A percentile compares a stretch with the other conserved stretches of the same genome.
Conservation (phyloP, 2,113 vertebrate genomes). For the Semnornis frantzii region DNA sequence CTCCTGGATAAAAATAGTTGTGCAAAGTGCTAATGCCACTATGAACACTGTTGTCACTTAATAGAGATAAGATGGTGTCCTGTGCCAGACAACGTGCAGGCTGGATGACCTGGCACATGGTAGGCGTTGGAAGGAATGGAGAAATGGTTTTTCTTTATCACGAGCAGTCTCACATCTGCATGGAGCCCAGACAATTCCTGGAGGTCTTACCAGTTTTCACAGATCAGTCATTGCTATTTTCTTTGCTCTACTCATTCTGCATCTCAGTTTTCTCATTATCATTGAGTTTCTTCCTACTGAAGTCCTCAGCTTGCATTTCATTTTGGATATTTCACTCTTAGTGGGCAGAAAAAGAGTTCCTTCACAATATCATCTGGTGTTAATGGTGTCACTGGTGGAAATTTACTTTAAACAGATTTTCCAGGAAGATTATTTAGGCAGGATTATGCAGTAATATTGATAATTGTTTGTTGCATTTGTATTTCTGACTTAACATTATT, state of each 20-base stretch:
- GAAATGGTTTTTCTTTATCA: background rate
- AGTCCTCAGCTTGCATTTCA: background rate
- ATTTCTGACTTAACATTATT: background rate
- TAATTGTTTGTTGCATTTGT: conserved; percentile 1
- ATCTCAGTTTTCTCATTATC: background rate
- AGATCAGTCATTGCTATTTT: background rate
- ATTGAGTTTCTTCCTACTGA: background rate
- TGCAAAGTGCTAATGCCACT: background rate
- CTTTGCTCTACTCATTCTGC: background rate
- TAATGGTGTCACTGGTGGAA: background rate
- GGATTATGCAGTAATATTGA: background rate
- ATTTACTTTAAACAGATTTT: conserved; percentile 18
- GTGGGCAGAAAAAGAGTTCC: background rate
- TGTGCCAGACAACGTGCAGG: background rate
- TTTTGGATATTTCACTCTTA: background rate
- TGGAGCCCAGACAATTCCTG: background rate
- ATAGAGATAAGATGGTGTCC: background rate
- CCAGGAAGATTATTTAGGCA: background rate
- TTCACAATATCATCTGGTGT: background rate
- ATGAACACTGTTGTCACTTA: background rate
- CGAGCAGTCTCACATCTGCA: background rate
- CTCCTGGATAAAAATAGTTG: background rate
- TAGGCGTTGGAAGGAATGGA: background rate
- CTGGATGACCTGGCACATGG: background rate
- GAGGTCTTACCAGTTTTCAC: background rate